These are phyloP conservation scores for Drosophila kokeensis DNA, from an alignment of 2,888 invertebrate species.

Conservation along the genomic window DNA sequence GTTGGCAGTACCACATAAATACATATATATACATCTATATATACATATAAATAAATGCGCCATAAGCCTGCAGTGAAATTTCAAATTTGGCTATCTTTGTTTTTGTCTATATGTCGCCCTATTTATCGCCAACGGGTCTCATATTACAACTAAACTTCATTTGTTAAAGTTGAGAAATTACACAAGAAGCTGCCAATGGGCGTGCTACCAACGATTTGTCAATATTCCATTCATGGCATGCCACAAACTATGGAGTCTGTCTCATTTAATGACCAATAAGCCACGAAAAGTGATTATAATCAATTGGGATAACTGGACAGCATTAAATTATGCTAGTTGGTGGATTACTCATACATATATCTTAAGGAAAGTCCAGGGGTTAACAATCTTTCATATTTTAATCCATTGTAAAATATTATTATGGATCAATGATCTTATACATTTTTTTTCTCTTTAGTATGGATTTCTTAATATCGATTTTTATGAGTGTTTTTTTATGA, in stretches of 20 bases:
- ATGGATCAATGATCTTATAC: background rate
- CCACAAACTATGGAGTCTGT: constrained; percentile 25
- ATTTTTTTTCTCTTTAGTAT: background rate
- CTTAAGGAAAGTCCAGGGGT: too few relatives aligned
- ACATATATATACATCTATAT: background rate
- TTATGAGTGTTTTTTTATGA: background rate
- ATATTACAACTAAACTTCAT: constrained; percentile 50
- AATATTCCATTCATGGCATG: constrained; percentile 29
- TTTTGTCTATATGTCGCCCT: constrained; percentile 42
- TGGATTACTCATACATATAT: background rate
- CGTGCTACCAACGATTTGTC: constrained; percentile 63
- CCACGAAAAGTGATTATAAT: constrained; percentile 24
- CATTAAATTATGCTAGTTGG: background rate
- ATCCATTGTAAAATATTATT: background rate
- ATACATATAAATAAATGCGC: constrained; percentile 41
- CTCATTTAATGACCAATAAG: constrained; percentile 25
- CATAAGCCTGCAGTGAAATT: constrained; percentile 39
- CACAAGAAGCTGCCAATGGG: constrained; percentile 56
- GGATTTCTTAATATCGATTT: background rate
- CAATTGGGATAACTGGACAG: constrained; percentile 11
- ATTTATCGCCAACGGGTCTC: constrained; percentile 51
- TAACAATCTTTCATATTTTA: background rate
- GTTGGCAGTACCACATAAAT: constrained; percentile 32
- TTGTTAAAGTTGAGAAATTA: constrained; percentile 40
- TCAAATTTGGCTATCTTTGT: constrained; percentile 16